Percentiles rank a stretch among this genome's conserved stretches.
These are phyloP conservation scores for Ivindomyrus marchei DNA, from an alignment of 2,113 vertebrate species.

Conservation along the genomic window DNA sequence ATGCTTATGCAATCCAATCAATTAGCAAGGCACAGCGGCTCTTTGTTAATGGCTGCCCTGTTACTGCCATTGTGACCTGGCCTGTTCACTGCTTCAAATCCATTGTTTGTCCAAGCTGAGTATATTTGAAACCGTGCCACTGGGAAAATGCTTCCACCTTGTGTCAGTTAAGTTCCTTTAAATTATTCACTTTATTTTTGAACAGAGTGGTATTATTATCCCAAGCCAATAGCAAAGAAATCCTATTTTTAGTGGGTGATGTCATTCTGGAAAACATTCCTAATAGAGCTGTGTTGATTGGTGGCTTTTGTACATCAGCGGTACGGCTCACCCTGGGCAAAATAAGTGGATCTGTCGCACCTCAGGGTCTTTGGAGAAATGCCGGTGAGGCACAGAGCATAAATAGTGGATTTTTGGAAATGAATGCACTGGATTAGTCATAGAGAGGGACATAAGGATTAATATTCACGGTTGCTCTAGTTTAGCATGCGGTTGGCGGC, in stretches of 20 bases:
- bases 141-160: not conserved
- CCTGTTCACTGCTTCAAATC: not conserved
- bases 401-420: not conserved
- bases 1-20: not conserved
- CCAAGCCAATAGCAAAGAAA: not conserved
- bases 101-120: not conserved
- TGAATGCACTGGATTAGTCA: not conserved
- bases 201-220: conserved; percentile 14
- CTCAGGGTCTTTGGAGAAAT: not conserved
- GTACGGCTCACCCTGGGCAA: not conserved
- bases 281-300: not conserved
- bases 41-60: not conserved
- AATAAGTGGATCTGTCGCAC: not conserved
- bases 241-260: conserved; percentile 4
- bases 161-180: not conserved
- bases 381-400: not conserved
- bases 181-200: conserved; percentile 13
- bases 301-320: not conserved
- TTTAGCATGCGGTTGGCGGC: not conserved
- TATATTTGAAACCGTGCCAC: not conserved
- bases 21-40: not conserved
- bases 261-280: conserved; percentile 9
- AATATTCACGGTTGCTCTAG: not conserved
- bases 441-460: not conserved
- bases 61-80: not conserved